phyloP scores from a whole-genome alignment of 2,888 invertebrate genomes.

The Callimorpha dominula region DNA sequence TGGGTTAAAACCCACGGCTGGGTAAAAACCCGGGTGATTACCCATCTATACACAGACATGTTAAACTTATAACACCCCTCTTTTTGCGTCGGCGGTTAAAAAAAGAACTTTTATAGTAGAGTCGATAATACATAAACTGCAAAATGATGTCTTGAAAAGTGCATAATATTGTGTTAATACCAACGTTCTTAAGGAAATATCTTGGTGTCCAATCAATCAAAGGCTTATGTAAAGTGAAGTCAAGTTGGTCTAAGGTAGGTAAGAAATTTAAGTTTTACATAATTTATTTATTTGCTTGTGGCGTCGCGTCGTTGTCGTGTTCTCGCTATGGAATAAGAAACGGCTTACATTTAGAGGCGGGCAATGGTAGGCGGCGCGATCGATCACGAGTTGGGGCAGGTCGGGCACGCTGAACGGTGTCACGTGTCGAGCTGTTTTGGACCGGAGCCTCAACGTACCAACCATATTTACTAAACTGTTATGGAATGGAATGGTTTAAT shows the following conservation, averaged over 20 bases:
- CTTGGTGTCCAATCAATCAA: conserved; percentile 9
- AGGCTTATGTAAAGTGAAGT: conserved; percentile 11
- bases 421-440: conserved; percentile 47
- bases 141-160: neutral
- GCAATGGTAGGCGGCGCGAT: conserved; percentile 71
- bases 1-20: too few relatives aligned
- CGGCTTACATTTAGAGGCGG: conserved; percentile 63
- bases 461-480: neutral
- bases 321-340: conserved; percentile 53
- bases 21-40: too few relatives aligned
- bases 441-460: conserved; percentile 9
- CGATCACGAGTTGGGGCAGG: conserved; percentile 82
- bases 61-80: too few relatives aligned
- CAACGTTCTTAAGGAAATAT: neutral
- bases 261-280: neutral
- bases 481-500: neutral
- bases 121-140: neutral
- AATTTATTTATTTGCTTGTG: neutral
- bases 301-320: conserved; percentile 7
- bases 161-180: neutral
- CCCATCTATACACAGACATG: too few relatives aligned
- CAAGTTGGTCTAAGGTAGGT: neutral
- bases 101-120: conserved; percentile 5
- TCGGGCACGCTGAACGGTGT: conserved; percentile 63
- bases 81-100: neutral